Conservation (phyloP, 2,888 invertebrate species). For the Argyra leucocephala region DNA sequence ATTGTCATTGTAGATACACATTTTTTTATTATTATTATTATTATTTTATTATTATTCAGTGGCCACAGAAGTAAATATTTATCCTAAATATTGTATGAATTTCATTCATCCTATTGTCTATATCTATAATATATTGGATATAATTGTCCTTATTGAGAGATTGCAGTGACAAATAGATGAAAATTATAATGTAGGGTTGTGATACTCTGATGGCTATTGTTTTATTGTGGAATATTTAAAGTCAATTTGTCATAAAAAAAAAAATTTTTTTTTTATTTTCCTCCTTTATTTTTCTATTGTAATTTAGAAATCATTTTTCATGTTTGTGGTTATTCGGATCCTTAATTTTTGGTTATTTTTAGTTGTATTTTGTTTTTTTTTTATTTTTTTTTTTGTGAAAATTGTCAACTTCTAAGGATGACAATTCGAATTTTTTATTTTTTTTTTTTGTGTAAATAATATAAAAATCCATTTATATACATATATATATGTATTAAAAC, state of each 20-base stretch:
- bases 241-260: slow-evolving; percentile 6
- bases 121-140: neutral
- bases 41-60: neutral
- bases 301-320: neutral
- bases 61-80: slow-evolving; percentile 6
- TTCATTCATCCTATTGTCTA: neutral
- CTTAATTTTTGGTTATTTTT: too few relatives aligned
- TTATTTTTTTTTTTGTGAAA: neutral
- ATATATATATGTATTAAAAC: too few relatives aligned
- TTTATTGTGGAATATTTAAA: slow-evolving; percentile 2
- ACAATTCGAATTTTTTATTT: too few relatives aligned
- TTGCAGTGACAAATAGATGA: neutral
- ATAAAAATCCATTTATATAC: too few relatives aligned
- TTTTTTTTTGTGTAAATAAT: too few relatives aligned
- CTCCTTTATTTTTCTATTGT: neutral
- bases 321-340: neutral
- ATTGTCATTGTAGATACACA: neutral
- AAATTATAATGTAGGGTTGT: neutral
- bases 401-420: too few relatives aligned
- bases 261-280: neutral
- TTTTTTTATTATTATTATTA: neutral
- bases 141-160: neutral
- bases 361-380: too few relatives aligned
- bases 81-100: neutral
- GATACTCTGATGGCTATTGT: neutral